Percentiles rank a stretch among this genome's conserved stretches.
Conservation (phyloP, 2,113 vertebrate genomes). For the Eupsittula cactorum region DNA sequence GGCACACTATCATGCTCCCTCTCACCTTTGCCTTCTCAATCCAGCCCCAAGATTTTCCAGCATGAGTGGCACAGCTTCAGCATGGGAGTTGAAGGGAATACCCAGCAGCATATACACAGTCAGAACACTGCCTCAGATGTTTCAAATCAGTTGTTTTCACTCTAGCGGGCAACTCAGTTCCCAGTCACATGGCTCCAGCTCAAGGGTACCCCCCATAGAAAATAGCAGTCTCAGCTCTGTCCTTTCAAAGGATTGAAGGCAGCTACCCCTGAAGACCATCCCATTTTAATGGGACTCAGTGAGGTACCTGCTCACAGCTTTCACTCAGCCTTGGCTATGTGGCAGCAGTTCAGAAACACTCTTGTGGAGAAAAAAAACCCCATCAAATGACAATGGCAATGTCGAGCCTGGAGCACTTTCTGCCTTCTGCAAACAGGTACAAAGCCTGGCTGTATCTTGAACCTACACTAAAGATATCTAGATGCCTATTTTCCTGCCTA, state of each 20-base stretch:
- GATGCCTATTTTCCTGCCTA: background rate
- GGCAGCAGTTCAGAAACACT: background rate
- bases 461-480: background rate
- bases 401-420: background rate
- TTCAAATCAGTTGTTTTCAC: background rate
- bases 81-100: background rate
- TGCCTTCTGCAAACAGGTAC: background rate
- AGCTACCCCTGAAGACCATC: background rate
- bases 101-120: background rate
- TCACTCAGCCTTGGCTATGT: background rate
- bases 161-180: background rate
- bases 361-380: no score
- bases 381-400: rapidly evolving
- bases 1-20: background rate
- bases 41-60: background rate
- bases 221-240: background rate
- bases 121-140: background rate
- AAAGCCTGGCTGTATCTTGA: background rate
- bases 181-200: background rate
- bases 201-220: background rate
- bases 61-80: background rate
- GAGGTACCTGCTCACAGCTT: background rate
- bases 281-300: background rate
- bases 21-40: background rate
- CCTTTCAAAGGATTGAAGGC: background rate